These are phyloP conservation scores for Spinus olivaceus DNA, from an alignment of 2,797 vertebrate species.

Conservation along the genomic window DNA sequence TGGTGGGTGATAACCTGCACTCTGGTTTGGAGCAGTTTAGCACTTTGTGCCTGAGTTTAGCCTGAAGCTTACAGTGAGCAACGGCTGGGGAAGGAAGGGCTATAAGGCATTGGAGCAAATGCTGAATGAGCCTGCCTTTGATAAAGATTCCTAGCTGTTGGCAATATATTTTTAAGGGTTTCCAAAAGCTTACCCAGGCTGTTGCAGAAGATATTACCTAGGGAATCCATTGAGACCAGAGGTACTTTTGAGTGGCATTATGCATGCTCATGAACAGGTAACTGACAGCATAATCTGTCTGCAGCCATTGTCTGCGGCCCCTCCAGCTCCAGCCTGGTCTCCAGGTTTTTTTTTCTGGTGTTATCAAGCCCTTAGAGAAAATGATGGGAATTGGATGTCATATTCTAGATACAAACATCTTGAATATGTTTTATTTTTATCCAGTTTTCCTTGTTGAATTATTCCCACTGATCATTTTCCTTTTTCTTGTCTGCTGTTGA, in stretches of 20 bases:
- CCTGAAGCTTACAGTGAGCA: not conserved
- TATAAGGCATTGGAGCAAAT: not conserved
- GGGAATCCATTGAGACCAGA: not conserved
- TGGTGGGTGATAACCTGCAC: not conserved
- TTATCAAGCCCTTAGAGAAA: not conserved
- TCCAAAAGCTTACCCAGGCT: not conserved
- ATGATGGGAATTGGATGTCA: not conserved
- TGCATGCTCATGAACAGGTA: not conserved
- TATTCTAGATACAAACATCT: not conserved
- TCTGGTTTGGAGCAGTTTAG: not conserved
- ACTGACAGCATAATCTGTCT: not conserved
- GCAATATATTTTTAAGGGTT: not conserved
- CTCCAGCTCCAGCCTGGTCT: not conserved
- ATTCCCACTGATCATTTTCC: not conserved
- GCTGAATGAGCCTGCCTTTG: not conserved
- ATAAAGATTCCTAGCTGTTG: not conserved
- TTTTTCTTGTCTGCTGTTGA: not conserved
- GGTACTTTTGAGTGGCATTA: not conserved
- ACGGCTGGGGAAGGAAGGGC: not conserved
- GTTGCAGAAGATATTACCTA: not conserved
- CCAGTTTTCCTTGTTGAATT: not conserved
- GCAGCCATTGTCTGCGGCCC: not conserved
- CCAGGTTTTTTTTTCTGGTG: not conserved
- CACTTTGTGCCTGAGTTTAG: not conserved
- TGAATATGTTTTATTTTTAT: not conserved